Percentiles rank a stretch among this genome's conserved stretches.
Evolutionary conservation across 2,797 vertebrate genomes (phyloP).

Genomic region (Stomatorhinus walkeri): DNA sequence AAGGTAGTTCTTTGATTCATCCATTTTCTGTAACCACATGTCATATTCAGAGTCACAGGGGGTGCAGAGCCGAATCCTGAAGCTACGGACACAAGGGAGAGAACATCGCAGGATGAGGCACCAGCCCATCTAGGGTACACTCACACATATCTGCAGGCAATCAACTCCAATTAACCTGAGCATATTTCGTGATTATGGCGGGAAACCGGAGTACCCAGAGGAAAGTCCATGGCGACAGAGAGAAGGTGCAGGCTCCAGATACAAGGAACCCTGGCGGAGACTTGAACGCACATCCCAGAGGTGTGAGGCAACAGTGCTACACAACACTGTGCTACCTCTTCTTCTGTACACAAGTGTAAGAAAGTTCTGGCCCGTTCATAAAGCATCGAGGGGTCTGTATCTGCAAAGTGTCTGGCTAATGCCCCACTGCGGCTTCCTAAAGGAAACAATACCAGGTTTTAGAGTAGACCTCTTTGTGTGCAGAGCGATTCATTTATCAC

Average conservation of each 20-base stretch:
- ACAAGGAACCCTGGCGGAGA: not conserved
- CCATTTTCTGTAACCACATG: not conserved
- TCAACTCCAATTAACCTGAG: not conserved
- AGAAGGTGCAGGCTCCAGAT: not conserved
- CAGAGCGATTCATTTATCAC: not conserved
- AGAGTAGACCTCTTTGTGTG: not conserved
- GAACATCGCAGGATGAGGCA: not conserved
- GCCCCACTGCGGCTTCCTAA: not conserved
- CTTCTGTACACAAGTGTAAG: no score
- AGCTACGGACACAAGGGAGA: not conserved
- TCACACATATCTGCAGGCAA: not conserved
- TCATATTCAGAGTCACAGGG: not conserved
- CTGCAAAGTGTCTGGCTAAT: not conserved
- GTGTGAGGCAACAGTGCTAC: not conserved
- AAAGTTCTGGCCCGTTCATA: not conserved
- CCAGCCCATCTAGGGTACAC: not conserved
- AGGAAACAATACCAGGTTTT: not conserved
- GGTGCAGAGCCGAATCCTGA: not conserved
- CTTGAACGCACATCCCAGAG: not conserved
- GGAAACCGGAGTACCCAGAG: not conserved
- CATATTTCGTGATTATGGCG: not conserved
- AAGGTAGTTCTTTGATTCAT: constrained; percentile 63
- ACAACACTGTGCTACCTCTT: not conserved
- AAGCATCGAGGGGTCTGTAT: not conserved
- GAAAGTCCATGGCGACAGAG: not conserved